Evolutionary conservation across 2,888 invertebrate genomes (phyloP).

Genomic region (Microplitis deprimator): DNA sequence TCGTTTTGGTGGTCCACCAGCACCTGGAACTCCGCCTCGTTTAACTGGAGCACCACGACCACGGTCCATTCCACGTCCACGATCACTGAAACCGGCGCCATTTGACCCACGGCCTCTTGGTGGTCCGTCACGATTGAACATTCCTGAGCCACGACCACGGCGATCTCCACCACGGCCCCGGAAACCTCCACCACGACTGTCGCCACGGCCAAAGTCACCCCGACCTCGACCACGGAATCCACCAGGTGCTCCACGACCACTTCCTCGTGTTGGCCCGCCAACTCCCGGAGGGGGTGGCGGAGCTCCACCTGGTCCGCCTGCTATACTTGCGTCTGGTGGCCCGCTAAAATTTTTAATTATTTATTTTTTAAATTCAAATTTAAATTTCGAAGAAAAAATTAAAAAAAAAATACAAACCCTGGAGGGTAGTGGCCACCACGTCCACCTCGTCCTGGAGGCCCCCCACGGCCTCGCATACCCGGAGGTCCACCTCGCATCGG

Average conservation of each 20-base stretch:
- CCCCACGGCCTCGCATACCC: conserved; percentile 66
- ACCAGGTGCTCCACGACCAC: conserved; percentile 60
- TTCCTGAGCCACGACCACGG: conserved; percentile 41
- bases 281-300: conserved; percentile 64
- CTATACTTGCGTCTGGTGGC: conserved; percentile 63
- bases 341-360: conserved; percentile 53
- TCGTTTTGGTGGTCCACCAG: conserved; percentile 75
- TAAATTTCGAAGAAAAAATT: not conserved
- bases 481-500: conserved; percentile 69
- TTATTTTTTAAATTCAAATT: not conserved
- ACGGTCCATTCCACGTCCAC: conserved; percentile 63
- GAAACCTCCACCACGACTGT: conserved; percentile 56
- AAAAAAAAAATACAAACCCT: conserved; percentile 56
- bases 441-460: conserved; percentile 65
- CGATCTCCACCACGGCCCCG: conserved; percentile 35
- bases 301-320: conserved; percentile 60
- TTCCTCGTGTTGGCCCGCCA: conserved; percentile 65
- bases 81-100: conserved; percentile 72
- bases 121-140: conserved; percentile 48
- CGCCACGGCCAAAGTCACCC: conserved; percentile 69
- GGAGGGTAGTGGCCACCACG: conserved; percentile 67
- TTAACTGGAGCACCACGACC: conserved; percentile 70
- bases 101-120: conserved; percentile 58
- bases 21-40: conserved; percentile 73
- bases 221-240: conserved; percentile 68